Evolutionary conservation across 2,797 vertebrate species (phyloP).

Genomic region (Decapterus maruadsi): DNA sequence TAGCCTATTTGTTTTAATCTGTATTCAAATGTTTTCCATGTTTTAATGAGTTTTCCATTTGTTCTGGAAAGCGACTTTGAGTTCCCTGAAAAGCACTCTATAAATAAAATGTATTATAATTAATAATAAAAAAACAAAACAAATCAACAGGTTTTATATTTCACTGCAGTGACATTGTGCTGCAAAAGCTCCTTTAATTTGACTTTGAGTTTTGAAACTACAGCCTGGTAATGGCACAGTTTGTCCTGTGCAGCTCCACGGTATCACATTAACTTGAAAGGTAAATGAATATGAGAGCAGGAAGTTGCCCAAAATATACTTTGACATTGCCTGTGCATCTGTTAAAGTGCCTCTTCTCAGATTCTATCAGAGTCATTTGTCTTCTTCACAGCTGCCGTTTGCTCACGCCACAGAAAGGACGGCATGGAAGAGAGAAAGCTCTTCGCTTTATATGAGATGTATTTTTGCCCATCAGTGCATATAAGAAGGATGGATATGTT

Average conservation of each 20-base stretch:
- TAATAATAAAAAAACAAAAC: neutral
- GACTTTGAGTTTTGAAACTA: slow-evolving; percentile 51
- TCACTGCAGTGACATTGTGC: neutral
- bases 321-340: slow-evolving; percentile 47
- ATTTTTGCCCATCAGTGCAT: neutral
- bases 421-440: no score
- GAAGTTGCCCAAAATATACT: slow-evolving; percentile 65
- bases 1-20: no score
- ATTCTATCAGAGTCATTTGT: slow-evolving; percentile 27
- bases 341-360: slow-evolving; percentile 42
- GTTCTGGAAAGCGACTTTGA: no score
- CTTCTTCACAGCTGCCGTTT: neutral
- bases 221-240: slow-evolving; percentile 6
- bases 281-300: slow-evolving; percentile 66
- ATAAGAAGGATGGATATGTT: no score
- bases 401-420: neutral
- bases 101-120: no score
- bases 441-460: neutral
- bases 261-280: slow-evolving; percentile 50
- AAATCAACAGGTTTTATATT: neutral
- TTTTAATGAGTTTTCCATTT: no score
- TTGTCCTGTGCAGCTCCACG: neutral
- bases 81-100: no score
- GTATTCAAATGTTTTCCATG: no score
- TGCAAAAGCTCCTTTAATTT: slow-evolving; percentile 16